Percentiles rank a stretch among this genome's conserved stretches.
Conservation (phyloP, 1,140 invertebrate species). For the Cardiocondyla obscurior region DNA sequence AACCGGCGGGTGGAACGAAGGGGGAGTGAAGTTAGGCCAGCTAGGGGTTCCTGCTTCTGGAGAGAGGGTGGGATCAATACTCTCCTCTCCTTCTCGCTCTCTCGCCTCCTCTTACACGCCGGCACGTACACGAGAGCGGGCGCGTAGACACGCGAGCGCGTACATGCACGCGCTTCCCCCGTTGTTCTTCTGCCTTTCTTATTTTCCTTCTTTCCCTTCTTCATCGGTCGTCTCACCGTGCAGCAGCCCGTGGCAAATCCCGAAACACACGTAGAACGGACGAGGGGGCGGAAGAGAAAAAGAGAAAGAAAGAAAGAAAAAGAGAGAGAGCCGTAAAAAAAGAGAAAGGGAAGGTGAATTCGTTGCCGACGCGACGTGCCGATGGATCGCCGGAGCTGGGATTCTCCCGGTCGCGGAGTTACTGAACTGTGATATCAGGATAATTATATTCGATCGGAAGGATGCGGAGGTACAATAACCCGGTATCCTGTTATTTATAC, state of each 20-base stretch:
- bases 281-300: neutral
- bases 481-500: conserved; percentile 49
- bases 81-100: conserved; percentile 77
- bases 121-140: conserved; percentile 25
- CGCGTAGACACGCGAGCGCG: conserved; percentile 32
- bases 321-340: too few relatives aligned
- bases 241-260: conserved; percentile 57
- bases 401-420: conserved; percentile 54
- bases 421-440: conserved; percentile 56
- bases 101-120: conserved; percentile 77
- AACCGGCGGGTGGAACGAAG: conserved; percentile 78
- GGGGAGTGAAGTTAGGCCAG: conserved; percentile 79
- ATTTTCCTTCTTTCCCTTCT: conserved; percentile 51
- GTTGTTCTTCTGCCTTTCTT: conserved; percentile 26
- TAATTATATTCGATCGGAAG: conserved; percentile 69
- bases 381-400: conserved; percentile 55
- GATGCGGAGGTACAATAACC: conserved; percentile 59
- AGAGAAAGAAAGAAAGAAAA: neutral
- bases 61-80: conserved; percentile 82
- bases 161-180: conserved; percentile 46
- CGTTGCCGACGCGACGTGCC: conserved; percentile 8
- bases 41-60: conserved; percentile 78
- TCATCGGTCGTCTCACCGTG: conserved; percentile 51
- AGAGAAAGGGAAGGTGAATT: neutral
- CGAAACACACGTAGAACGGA: neutral